These are phyloP conservation scores for Galbula dea DNA, from an alignment of 2,113 vertebrate species.

Conservation along the genomic window DNA sequence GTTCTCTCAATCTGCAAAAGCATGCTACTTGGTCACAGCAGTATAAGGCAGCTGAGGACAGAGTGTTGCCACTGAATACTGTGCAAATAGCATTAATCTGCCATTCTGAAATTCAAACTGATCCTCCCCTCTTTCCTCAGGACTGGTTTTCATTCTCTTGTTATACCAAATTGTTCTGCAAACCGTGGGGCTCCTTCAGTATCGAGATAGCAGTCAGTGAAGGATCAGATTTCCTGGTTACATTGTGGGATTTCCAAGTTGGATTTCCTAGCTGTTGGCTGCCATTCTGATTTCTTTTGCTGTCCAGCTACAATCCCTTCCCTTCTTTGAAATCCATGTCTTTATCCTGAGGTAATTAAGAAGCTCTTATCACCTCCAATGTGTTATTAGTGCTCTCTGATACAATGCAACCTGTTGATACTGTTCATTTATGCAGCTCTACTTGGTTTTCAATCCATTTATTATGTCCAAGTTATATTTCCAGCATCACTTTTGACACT, in stretches of 20 bases:
- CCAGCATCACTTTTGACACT: background rate
- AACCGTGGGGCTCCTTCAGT: background rate
- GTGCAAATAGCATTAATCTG: background rate
- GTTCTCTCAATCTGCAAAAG: background rate
- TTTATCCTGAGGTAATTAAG: background rate
- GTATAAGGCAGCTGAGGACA: background rate
- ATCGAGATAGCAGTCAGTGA: slow-evolving; percentile 21
- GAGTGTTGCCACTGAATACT: background rate
- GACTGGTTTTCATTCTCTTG: background rate
- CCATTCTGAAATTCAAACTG: background rate
- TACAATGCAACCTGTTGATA: background rate
- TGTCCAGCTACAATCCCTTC: background rate
- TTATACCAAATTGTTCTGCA: background rate
- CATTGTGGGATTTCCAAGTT: background rate
- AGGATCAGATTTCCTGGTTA: background rate
- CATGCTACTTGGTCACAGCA: background rate
- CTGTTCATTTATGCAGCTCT: slow-evolving; percentile 35
- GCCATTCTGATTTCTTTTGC: background rate
- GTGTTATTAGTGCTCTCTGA: slow-evolving; percentile 9
- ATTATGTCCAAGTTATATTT: background rate
- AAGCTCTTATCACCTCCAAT: background rate
- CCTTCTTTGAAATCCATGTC: background rate
- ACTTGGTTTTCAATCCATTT: background rate
- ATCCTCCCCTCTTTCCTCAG: background rate
- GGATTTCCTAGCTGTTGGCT: background rate